Conservation (phyloP, 2,797 vertebrate genomes). For the Acipenser transmontanus region DNA sequence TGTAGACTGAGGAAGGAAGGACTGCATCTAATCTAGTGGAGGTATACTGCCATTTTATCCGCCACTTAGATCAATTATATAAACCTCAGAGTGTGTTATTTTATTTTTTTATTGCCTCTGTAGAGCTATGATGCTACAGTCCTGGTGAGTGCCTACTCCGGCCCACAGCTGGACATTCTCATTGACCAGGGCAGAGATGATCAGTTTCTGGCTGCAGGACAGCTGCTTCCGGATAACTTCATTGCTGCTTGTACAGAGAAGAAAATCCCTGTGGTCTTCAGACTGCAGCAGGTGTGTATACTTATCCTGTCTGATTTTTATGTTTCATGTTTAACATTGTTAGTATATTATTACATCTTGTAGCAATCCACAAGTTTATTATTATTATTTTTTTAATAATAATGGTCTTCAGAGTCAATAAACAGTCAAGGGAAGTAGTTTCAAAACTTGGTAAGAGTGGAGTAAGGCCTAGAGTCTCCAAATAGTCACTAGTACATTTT, state of each 20-base stretch:
- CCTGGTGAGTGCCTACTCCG: constrained; percentile 70
- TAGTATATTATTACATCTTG: not conserved
- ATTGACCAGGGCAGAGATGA: constrained; percentile 93
- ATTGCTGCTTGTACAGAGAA: constrained; percentile 82
- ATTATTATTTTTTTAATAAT: not conserved
- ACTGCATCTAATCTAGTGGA: too few species aligned
- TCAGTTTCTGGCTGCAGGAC: constrained; percentile 83
- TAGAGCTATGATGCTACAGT: constrained; percentile 83
- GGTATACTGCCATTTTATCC: too few species aligned
- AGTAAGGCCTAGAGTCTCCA: not conserved
- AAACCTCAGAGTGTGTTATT: too few species aligned
- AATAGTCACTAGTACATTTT: not conserved
- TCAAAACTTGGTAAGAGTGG: too few species aligned
- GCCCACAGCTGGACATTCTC: constrained; percentile 77
- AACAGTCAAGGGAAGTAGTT: too few species aligned
- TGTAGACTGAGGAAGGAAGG: not conserved
- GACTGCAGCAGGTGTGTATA: constrained; percentile 83
- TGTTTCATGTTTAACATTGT: not conserved
- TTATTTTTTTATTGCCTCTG: constrained; percentile 7
- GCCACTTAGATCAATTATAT: too few species aligned
- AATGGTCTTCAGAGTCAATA: not conserved
- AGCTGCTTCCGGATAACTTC: constrained; percentile 88
- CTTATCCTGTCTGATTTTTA: not conserved
- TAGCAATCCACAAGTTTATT: not conserved
- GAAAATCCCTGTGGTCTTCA: constrained; percentile 85